A percentile compares a stretch with the other conserved stretches of the same genome.
Evolutionary conservation across 1,140 invertebrate species (phyloP).

Genomic region (Tetraneura akinire): DNA sequence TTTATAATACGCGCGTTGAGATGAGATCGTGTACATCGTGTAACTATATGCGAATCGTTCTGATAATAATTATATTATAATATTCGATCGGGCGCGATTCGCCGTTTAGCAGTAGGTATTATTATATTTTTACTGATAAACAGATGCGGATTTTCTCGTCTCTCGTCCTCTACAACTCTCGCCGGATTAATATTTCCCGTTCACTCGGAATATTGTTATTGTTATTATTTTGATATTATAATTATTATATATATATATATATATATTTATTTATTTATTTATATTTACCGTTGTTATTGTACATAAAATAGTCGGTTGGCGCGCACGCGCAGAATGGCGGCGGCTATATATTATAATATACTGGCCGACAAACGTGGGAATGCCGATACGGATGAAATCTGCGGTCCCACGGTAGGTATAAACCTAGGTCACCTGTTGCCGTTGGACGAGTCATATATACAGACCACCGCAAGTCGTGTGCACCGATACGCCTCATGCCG

Average conservation of each 20-base stretch:
- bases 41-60: neutral
- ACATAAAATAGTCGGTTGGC: neutral
- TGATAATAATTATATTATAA: no score
- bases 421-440: slow-evolving; percentile 50
- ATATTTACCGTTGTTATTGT: no score
- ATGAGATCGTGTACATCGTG: neutral
- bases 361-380: slow-evolving; percentile 40
- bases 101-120: neutral
- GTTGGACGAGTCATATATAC: slow-evolving; percentile 9
- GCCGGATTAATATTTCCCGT: no score
- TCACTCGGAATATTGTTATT: no score
- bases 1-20: neutral
- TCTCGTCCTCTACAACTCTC: neutral
- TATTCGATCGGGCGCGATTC: neutral
- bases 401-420: slow-evolving; percentile 33
- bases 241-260: no score
- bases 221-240: no score
- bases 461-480: slow-evolving; percentile 44
- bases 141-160: neutral
- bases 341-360: neutral
- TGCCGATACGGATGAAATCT: slow-evolving; percentile 40
- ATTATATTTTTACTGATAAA: slow-evolving; percentile 1
- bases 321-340: neutral
- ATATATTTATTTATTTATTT: no score
- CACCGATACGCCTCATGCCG: slow-evolving; percentile 16